These are phyloP conservation scores for Psephotus haematonotus DNA, from an alignment of 2,113 vertebrate species.

Conservation along the genomic window DNA sequence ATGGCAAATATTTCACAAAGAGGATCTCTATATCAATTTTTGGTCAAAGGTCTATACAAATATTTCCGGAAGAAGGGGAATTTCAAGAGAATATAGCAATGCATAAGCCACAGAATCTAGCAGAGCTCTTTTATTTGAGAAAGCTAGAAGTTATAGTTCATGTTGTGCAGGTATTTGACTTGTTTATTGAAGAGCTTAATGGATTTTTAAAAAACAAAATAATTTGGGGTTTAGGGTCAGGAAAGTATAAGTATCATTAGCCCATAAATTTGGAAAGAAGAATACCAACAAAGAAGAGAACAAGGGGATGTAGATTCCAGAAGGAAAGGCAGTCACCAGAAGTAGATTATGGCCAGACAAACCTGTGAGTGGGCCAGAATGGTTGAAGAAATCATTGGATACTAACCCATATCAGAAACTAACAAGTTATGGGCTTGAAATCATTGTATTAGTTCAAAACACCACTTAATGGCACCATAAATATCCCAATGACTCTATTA, in stretches of 20 bases:
- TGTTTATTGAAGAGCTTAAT: neutral
- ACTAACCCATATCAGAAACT: neutral
- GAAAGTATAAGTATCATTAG: neutral
- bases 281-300: neutral
- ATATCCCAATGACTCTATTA: neutral
- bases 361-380: neutral
- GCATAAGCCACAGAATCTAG: neutral
- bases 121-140: neutral
- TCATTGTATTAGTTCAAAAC: slow-evolving; percentile 13
- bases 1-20: neutral
- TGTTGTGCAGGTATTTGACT: neutral
- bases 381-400: neutral
- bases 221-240: neutral
- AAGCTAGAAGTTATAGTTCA: neutral
- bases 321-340: neutral
- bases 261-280: neutral
- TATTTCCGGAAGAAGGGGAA: neutral
- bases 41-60: neutral
- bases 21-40: neutral
- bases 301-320: neutral
- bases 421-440: neutral
- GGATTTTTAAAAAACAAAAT: neutral
- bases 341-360: neutral
- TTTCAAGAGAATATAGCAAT: neutral
- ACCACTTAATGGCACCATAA: neutral